Evolutionary conservation across 2,797 vertebrate species (phyloP).

Genomic region (Sebastes itinus): DNA sequence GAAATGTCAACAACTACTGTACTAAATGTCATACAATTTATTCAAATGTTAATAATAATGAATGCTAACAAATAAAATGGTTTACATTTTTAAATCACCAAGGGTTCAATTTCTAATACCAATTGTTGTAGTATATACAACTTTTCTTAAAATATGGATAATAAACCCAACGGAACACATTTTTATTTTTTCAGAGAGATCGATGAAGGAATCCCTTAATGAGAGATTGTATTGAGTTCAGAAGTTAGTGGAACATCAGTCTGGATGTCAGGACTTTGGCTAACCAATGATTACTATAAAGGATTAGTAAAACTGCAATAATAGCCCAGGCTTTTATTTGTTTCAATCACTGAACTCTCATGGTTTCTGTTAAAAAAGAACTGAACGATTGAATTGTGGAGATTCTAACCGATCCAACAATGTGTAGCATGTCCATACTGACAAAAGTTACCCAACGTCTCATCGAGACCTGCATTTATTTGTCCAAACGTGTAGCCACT

Average conservation of each 20-base stretch:
- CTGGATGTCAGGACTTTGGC: not conserved
- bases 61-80: not conserved
- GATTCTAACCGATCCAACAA: not conserved
- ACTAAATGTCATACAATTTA: not conserved
- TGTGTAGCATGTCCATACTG: not conserved
- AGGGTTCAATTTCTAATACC: too few species aligned
- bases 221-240: not conserved
- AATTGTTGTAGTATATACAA: too few species aligned
- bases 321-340: accelerated
- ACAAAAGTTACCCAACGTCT: not conserved
- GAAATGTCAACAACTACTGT: not conserved
- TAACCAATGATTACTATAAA: not conserved
- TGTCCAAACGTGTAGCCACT: not conserved
- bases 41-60: too few species aligned
- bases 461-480: not conserved
- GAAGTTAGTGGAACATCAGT: not conserved
- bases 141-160: not conserved
- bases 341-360: too few species aligned
- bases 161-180: not conserved
- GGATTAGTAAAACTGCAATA: too few species aligned
- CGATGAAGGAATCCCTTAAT: not conserved
- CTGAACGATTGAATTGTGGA: not conserved
- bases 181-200: not conserved
- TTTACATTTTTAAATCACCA: not conserved
- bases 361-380: not conserved